Evolutionary conservation across 2,888 invertebrate genomes (phyloP).

Genomic region (Cataglyphis cursor): DNA sequence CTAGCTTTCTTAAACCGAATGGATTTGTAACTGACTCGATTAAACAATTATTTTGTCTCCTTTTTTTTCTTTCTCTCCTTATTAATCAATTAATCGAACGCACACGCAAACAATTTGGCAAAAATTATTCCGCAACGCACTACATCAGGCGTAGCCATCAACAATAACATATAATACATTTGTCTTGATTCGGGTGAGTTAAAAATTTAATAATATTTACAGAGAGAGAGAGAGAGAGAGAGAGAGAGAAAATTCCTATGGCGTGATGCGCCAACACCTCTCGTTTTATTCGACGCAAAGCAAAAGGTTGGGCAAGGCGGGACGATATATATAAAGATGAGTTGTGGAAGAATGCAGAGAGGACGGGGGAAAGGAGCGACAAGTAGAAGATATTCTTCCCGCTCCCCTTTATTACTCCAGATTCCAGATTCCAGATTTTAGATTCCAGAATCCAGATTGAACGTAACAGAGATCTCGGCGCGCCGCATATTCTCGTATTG

Average conservation of each 20-base stretch:
- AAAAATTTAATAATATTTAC: not conserved
- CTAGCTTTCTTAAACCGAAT: slow-evolving; percentile 62
- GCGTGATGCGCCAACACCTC: slow-evolving; percentile 45
- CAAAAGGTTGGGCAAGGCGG: not conserved
- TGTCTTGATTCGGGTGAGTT: not conserved
- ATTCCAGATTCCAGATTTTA: slow-evolving; percentile 33
- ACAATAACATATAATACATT: not conserved
- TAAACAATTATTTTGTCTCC: slow-evolving; percentile 70
- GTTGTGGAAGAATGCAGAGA: not conserved
- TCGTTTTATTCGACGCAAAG: slow-evolving; percentile 24
- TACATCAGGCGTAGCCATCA: not conserved
- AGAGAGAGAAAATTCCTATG: slow-evolving; percentile 19
- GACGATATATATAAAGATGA: not conserved
- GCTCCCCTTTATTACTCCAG: slow-evolving; percentile 25
- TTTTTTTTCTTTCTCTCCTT: slow-evolving; percentile 57
- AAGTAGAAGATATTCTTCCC: slow-evolving; percentile 1
- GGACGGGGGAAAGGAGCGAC: not conserved
- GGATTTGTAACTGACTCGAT: slow-evolving; percentile 59
- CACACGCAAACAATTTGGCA: not conserved
- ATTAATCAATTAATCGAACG: not conserved
- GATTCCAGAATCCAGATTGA: slow-evolving; percentile 29
- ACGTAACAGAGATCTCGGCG: slow-evolving; percentile 32
- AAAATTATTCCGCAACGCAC: not conserved
- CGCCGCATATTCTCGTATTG: slow-evolving; percentile 34
- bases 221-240: not conserved